A percentile compares a stretch with the other conserved stretches of the same genome.
These are phyloP conservation scores for Martes martes DNA, from an alignment of 2,113 vertebrate species.

Conservation along the genomic window DNA sequence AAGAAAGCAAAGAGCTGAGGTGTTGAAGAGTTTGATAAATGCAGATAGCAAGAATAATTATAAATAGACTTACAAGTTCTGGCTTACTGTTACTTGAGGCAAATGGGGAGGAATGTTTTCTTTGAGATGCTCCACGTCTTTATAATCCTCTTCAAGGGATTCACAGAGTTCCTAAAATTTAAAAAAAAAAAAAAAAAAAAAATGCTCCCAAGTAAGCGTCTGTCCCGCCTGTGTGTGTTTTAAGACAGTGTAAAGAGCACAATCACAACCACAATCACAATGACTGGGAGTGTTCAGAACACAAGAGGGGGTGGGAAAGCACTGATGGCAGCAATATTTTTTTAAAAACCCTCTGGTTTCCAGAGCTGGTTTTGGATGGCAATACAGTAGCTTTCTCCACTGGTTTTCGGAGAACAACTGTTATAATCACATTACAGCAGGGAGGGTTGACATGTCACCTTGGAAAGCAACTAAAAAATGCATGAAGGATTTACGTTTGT, in stretches of 20 bases:
- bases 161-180: conserved; percentile 76
- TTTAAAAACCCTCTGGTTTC: neutral
- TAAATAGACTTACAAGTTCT: conserved; percentile 69
- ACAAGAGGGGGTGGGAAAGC: neutral
- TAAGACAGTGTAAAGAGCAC: neutral
- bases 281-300: too few relatives aligned
- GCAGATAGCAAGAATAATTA: conserved; percentile 5
- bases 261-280: neutral
- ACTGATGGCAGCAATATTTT: neutral
- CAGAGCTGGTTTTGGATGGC: neutral
- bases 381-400: neutral
- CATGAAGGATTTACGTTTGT: neutral
- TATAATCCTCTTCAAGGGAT: conserved; percentile 58
- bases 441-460: neutral
- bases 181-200: neutral
- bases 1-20: neutral
- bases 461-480: conserved; percentile 18
- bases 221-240: neutral
- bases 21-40: neutral
- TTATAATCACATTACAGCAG: neutral
- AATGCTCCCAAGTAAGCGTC: neutral
- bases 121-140: conserved; percentile 66
- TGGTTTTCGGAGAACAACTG: neutral
- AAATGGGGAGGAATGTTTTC: conserved; percentile 76
- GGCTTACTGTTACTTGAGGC: conserved; percentile 27